phyloP scores from a whole-genome alignment of 2,797 vertebrate species.

The Cephalopachus bancanus region DNA sequence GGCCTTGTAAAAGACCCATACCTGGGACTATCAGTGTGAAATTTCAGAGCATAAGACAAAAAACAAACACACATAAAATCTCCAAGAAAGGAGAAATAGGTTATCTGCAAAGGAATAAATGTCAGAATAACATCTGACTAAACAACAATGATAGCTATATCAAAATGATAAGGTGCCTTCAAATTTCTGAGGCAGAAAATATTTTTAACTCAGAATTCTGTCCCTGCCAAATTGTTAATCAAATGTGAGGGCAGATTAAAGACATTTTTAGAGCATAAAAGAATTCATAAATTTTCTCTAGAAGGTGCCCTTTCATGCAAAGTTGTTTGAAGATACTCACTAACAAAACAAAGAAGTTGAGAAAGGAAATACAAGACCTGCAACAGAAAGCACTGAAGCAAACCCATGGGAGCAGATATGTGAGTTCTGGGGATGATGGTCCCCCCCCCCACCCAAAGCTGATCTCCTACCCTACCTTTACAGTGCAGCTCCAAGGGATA shows the following conservation, averaged over 20 bases:
- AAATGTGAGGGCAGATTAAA: too few relatives aligned
- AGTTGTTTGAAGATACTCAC: background rate
- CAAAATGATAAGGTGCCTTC: background rate
- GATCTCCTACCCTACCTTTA: background rate
- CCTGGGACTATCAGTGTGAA: too few relatives aligned
- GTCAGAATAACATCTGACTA: background rate
- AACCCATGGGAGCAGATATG: background rate
- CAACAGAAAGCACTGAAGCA: background rate
- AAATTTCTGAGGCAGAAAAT: background rate
- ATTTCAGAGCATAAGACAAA: too few relatives aligned
- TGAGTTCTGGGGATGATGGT: background rate
- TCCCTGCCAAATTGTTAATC: too few relatives aligned
- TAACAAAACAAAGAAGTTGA: background rate
- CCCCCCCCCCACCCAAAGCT: background rate
- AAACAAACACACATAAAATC: background rate
- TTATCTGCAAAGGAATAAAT: background rate
- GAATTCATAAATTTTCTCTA: background rate
- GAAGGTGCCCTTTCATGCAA: background rate
- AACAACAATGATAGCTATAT: background rate
- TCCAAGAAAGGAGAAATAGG: background rate
- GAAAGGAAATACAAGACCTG: background rate
- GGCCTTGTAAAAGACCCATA: background rate
- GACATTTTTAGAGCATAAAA: background rate
- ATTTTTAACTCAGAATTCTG: too few relatives aligned
- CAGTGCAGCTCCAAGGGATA: background rate